Percentiles rank a stretch among this genome's conserved stretches.
Evolutionary conservation across 2,888 invertebrate genomes (phyloP).

Genomic region (Agriopis marginaria): DNA sequence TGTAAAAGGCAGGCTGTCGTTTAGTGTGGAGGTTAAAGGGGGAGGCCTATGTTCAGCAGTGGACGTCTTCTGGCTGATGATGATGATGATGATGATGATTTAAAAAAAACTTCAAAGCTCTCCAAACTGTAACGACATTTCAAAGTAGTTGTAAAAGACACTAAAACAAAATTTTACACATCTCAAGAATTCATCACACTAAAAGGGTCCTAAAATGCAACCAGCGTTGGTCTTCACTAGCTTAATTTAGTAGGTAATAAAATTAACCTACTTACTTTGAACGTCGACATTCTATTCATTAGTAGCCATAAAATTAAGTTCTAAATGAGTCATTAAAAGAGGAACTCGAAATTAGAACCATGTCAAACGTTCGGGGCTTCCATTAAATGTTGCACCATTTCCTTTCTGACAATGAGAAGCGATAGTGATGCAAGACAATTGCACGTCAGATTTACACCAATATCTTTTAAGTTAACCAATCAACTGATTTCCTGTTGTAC

Average conservation of each 20-base stretch:
- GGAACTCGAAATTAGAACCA: slow-evolving; percentile 43
- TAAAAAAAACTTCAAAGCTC: slow-evolving; percentile 5
- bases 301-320: slow-evolving; percentile 45
- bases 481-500: no score
- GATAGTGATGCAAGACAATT: slow-evolving; percentile 1
- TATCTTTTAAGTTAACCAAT: no score
- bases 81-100: no score
- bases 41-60: no score
- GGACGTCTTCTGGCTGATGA: no score
- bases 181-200: slow-evolving; percentile 17
- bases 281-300: slow-evolving; percentile 44
- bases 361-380: slow-evolving; percentile 58
- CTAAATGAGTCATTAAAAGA: slow-evolving; percentile 42
- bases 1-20: no score
- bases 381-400: slow-evolving; percentile 40
- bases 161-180: slow-evolving; percentile 16
- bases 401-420: slow-evolving; percentile 47
- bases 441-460: no score
- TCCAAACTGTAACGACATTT: not conserved
- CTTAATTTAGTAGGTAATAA: slow-evolving; percentile 40
- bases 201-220: slow-evolving; percentile 31
- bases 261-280: slow-evolving; percentile 44
- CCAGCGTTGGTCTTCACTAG: slow-evolving; percentile 26
- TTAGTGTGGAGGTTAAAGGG: no score
- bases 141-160: not conserved